Conservation (phyloP, 2,888 invertebrate genomes). For the Nowickia ferox region DNA sequence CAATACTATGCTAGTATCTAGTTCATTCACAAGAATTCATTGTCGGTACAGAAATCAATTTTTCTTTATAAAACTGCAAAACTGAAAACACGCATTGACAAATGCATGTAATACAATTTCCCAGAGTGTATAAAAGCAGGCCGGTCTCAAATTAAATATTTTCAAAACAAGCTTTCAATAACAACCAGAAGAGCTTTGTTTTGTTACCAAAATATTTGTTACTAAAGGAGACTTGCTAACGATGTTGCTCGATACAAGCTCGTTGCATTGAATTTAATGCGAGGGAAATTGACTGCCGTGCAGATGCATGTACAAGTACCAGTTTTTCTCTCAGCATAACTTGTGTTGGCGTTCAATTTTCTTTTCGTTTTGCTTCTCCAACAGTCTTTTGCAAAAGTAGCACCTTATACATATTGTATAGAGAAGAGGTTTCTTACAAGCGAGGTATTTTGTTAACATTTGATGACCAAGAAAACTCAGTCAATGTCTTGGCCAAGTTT, state of each 20-base stretch:
- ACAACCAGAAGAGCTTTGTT: conserved; percentile 37
- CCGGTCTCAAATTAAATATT: conserved; percentile 28
- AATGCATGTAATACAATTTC: conserved; percentile 1
- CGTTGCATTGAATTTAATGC: conserved; percentile 41
- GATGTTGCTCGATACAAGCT: conserved; percentile 34
- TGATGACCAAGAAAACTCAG: conserved; percentile 61
- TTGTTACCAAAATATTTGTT: conserved; percentile 27
- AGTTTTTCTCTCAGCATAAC: background rate
- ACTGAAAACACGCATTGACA: no score
- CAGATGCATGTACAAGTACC: conserved; percentile 23
- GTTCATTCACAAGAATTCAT: no score
- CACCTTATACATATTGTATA: conserved; percentile 1
- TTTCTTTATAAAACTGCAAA: background rate
- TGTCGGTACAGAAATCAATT: background rate
- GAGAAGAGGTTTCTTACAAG: conserved; percentile 26
- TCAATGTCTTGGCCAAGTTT: conserved; percentile 51
- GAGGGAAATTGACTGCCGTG: conserved; percentile 52
- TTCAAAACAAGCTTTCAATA: conserved; percentile 38
- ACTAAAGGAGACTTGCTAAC: conserved; percentile 51
- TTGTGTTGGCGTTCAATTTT: conserved; percentile 55
- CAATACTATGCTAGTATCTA: no score
- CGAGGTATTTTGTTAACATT: conserved; percentile 22
- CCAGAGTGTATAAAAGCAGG: background rate
- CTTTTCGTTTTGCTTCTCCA: conserved; percentile 4
- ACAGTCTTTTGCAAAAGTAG: conserved; percentile 8